phyloP scores from a whole-genome alignment of 2,797 vertebrate genomes.

The Diceros bicornis region DNA sequence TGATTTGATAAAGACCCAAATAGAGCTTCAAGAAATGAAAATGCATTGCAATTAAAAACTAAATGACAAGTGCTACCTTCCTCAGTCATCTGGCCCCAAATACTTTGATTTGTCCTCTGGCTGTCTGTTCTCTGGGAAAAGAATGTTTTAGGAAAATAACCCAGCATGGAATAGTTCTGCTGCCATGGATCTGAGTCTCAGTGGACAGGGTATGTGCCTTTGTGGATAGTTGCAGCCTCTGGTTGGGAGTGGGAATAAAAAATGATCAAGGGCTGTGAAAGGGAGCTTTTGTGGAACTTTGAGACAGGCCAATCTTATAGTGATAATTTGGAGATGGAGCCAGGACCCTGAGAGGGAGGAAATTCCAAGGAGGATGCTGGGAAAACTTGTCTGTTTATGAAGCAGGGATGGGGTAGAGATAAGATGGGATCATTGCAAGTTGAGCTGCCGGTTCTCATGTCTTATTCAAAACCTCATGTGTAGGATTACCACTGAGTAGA shows the following conservation, averaged over 20 bases:
- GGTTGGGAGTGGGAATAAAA: conserved; percentile 50
- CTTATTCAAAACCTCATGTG: conserved; percentile 11
- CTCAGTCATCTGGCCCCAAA: neutral
- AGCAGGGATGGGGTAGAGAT: neutral
- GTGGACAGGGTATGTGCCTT: conserved; percentile 23
- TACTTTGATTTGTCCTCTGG: neutral
- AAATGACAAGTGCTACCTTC: conserved; percentile 12
- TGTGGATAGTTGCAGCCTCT: neutral
- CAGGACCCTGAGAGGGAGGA: neutral
- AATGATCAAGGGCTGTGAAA: neutral
- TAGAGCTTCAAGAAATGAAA: conserved; percentile 39
- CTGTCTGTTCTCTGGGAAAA: neutral
- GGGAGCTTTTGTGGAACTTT: neutral
- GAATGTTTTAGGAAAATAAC: neutral
- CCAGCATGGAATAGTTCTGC: neutral
- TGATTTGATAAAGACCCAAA: conserved; percentile 45
- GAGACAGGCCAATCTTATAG: neutral
- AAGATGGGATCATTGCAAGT: neutral
- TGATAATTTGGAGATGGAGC: conserved; percentile 1
- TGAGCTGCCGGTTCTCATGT: conserved; percentile 28
- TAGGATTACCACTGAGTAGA: neutral
- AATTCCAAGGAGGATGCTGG: neutral
- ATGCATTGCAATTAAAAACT: conserved; percentile 46
- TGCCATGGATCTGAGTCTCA: neutral
- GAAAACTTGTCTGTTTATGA: conserved; percentile 56